A percentile compares a stretch with the other conserved stretches of the same genome.
phyloP scores from a whole-genome alignment of 2,888 invertebrate genomes.

The Oxyteleia sp. region DNA sequence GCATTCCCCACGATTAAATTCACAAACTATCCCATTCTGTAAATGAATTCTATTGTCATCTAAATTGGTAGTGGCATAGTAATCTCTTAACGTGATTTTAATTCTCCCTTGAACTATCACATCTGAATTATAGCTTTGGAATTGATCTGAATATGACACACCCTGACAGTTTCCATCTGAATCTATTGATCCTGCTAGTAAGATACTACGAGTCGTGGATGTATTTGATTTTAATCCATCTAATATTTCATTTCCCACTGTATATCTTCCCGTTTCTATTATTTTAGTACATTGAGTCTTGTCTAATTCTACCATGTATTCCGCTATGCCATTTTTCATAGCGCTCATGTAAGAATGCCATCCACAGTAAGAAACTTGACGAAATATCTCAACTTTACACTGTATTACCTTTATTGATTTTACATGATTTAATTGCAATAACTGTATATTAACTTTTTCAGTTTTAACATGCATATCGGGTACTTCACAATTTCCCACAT shows the following conservation, averaged over 20 bases:
- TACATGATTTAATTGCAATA: not conserved
- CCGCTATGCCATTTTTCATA: conserved; percentile 32
- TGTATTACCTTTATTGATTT: not conserved
- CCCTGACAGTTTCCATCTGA: conserved; percentile 63
- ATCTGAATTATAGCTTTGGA: conserved; percentile 67
- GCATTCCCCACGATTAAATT: conserved; percentile 24
- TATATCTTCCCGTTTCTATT: not conserved
- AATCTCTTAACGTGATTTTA: conserved; percentile 25
- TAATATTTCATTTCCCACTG: not conserved
- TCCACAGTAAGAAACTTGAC: conserved; percentile 35
- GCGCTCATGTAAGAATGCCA: conserved; percentile 56
- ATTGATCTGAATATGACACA: conserved; percentile 67
- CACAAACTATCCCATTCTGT: conserved; percentile 34
- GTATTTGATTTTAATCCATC: conserved; percentile 26
- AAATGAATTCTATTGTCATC: conserved; percentile 48
- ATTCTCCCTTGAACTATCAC: conserved; percentile 60
- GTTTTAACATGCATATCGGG: not conserved
- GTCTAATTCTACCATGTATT: conserved; percentile 49
- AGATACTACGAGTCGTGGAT: conserved; percentile 27
- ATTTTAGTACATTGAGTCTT: not conserved
- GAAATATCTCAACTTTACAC: not conserved
- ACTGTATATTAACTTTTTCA: not conserved
- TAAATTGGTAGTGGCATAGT: conserved; percentile 28
- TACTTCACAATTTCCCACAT: not conserved
- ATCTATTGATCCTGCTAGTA: conserved; percentile 32